Base-by-base conservation (phyloP, 2,888 invertebrate species). In the Ectemnius lituratus region DNA sequence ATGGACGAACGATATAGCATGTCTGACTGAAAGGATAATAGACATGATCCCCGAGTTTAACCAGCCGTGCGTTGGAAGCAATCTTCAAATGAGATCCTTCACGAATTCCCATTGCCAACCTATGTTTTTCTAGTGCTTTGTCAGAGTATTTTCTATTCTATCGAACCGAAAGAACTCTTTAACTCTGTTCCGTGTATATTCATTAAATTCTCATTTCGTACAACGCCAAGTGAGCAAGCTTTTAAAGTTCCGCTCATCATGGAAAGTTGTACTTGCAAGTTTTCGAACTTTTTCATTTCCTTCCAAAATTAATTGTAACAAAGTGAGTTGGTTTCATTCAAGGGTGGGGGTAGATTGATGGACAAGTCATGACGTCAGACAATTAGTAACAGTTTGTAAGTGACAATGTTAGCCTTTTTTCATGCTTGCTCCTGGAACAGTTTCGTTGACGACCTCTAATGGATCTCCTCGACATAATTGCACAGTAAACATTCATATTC, bases 391-490 rank as follows among this genome's bases (percentile, higher is more conserved):
- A 6, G 37, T 37, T 11, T 2, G n/a, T 16, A n/a, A 11, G 23
- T 27, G 18, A 46, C 62, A 61, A 49, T 28, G 52, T 56, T 64
- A 62, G 37, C 62, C 59, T 63, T 49, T 59, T 20, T 66, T 45
- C 58, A 61, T 59, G 46, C 45, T 52, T 14, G 52, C 64, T 28
- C 4, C 37, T 47, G 57, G 56, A 56, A 57, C 62, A 58, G 62
- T 80, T 80, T 81, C 79, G 80, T 82, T 23, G 81, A 81, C 80
- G 28, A 68, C n/a, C 64, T 64, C 67, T 68, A 73, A 80, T 75
- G 73, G 61, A 79, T 71, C 69, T 61, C 49, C 58, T 56, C 59
- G 59, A 52, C 56, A 56, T 80, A 80, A 82, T 84, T 80, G 69
- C 72, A 78, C 49, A 70, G 47, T 67, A 80, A 83, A 81, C 70